Conservation (phyloP, 2,113 vertebrate species). For the Morone chrysops region DNA sequence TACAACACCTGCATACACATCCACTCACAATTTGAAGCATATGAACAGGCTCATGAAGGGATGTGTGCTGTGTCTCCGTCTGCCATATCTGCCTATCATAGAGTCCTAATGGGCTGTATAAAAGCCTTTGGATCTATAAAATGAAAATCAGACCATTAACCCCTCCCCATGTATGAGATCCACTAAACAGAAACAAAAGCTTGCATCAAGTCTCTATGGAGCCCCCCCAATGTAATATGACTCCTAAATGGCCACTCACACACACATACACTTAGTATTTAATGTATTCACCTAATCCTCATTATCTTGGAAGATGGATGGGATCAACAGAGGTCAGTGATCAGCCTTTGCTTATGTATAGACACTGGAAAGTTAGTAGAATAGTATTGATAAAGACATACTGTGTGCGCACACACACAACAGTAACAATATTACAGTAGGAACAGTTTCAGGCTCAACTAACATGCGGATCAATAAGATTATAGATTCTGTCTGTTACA, state of each 20-base stretch:
- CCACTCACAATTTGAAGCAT: slow-evolving; percentile 1
- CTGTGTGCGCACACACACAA: slow-evolving; percentile 6
- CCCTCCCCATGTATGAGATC: slow-evolving; percentile 27
- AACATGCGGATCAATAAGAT: slow-evolving; percentile 57
- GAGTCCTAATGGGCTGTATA: slow-evolving; percentile 70
- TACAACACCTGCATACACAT: neutral
- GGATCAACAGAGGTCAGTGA: slow-evolving; percentile 44
- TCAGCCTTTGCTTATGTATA: slow-evolving; percentile 25
- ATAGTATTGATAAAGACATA: slow-evolving; percentile 27
- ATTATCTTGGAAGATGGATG: slow-evolving; percentile 24
- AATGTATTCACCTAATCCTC: slow-evolving; percentile 38
- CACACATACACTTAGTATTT: slow-evolving; percentile 7
- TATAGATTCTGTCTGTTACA: slow-evolving; percentile 55
- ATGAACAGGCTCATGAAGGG: neutral
- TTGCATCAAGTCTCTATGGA: slow-evolving; percentile 46
- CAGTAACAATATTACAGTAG: slow-evolving; percentile 19
- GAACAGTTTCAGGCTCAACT: slow-evolving; percentile 51
- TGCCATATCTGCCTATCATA: slow-evolving; percentile 50
- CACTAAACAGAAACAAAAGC: slow-evolving; percentile 60
- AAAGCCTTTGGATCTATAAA: slow-evolving; percentile 79
- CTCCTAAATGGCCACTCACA: slow-evolving; percentile 50
- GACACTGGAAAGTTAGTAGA: slow-evolving; percentile 1
- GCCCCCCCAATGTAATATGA: slow-evolving; percentile 65
- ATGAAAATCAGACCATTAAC: slow-evolving; percentile 69
- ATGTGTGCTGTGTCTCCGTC: slow-evolving; percentile 10